Evolutionary conservation across 2,113 vertebrate species (phyloP).

Genomic region (Vidua chalybeata): DNA sequence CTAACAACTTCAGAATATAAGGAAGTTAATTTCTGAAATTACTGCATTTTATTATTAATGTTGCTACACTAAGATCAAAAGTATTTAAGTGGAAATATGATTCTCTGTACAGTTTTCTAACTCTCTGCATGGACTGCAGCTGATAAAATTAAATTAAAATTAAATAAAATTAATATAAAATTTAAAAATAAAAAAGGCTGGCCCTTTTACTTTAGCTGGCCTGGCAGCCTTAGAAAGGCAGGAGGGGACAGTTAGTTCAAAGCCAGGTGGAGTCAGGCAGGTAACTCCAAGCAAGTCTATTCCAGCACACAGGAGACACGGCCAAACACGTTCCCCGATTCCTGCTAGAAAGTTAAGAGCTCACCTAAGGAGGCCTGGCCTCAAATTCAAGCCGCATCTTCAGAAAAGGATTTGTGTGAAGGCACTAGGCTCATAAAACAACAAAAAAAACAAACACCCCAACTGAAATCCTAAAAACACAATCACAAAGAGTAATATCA

Average conservation of each 20-base stretch:
- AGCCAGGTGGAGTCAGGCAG: background rate
- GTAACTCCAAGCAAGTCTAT: background rate
- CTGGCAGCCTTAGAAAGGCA: background rate
- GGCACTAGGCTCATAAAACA: background rate
- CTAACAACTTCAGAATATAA: slow-evolving; percentile 28
- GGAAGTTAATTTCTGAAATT: slow-evolving; percentile 38
- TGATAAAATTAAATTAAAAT: background rate
- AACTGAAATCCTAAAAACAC: background rate
- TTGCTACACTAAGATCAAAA: background rate
- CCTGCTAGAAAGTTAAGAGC: background rate
- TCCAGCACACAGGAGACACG: accelerated
- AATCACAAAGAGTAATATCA: background rate
- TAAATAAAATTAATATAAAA: too few species aligned
- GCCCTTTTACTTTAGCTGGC: background rate
- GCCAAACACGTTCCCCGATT: background rate
- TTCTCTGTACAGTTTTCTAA: background rate
- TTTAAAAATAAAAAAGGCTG: background rate
- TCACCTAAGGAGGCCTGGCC: background rate
- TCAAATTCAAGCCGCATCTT: background rate
- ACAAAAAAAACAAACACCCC: background rate
- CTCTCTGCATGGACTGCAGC: background rate
- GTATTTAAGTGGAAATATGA: background rate
- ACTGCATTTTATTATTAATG: slow-evolving; percentile 43
- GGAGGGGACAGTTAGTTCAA: background rate
- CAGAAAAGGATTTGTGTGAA: background rate